Conservation (phyloP, 2,888 invertebrate genomes). For the Cantharis nigra region DNA sequence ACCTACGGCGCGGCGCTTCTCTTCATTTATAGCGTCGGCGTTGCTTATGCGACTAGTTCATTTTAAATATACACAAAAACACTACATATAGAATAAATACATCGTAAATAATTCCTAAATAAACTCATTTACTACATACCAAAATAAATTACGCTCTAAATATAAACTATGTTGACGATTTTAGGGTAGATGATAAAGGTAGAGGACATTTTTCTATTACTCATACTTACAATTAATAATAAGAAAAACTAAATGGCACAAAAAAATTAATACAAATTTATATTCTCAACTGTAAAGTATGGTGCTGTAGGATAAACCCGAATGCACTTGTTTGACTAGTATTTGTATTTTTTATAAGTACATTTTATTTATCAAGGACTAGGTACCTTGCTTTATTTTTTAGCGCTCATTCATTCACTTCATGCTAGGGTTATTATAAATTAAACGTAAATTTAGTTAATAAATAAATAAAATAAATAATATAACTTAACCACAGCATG, state of each 20-base stretch:
- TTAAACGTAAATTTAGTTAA: conserved; percentile 20
- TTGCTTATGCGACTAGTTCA: conserved; percentile 40
- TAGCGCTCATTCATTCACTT: conserved; percentile 30
- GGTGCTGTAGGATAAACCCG: conserved; percentile 55
- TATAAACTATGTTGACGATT: conserved; percentile 41
- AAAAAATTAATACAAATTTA: conserved; percentile 45
- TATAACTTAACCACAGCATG: conserved; percentile 21
- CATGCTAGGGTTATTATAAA: conserved; percentile 33
- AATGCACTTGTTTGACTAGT: conserved; percentile 57
- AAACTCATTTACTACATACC: conserved; percentile 35
- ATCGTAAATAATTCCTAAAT: conserved; percentile 38
- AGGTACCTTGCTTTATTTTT: conserved; percentile 12
- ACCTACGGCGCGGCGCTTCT: conserved; percentile 20
- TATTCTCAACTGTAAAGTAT: conserved; percentile 41
- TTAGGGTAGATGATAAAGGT: conserved; percentile 41
- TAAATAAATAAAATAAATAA: conserved; percentile 33
- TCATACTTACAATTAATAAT: conserved; percentile 29
- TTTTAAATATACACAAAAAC: conserved; percentile 51
- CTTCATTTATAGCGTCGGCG: conserved; percentile 36
- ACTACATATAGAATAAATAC: conserved; percentile 51
- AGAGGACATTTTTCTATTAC: background rate
- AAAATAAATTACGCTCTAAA: conserved; percentile 42
- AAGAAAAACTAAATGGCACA: conserved; percentile 47
- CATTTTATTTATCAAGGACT: conserved; percentile 34
- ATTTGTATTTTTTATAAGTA: conserved; percentile 55